Base-by-base conservation (phyloP, 2,797 vertebrate species). In the Myoxocephalus aenaeus region DNA sequence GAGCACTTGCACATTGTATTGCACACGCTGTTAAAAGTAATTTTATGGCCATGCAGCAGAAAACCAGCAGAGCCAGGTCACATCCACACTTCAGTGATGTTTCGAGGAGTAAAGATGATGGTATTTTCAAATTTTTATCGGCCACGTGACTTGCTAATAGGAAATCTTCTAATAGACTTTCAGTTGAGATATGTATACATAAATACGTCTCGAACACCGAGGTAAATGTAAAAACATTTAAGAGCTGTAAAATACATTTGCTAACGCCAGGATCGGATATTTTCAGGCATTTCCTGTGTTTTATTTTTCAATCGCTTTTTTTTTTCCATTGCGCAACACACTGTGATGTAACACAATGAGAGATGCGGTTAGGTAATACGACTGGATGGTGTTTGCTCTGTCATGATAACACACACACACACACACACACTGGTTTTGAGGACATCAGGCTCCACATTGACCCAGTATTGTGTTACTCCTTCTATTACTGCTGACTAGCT, bases 401-500 rank as follows among this genome's bases (percentile, higher is more conserved):
- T 87, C 84, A 88, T 79, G 77, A 89, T 65, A 84, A 75, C 67
- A 63, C 50, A 74, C 76, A 29, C 1, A 54, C 51, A 56, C 25
- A 77, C 71, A 66, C 53, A 73, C 29, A 51, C 29, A 34, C 40
- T 56, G 53, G 40, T 65, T 88, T 81, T 90, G 29, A 85, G 82
- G 82, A 81, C 80, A 86, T 6, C 15, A 63, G 68, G 75, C 79
- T 82, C 81, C 58, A 81, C 88, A 81, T n/a, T 79, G 86, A 81
- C 73, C 82, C 80, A 72, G 90, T 77, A 65, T 94, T 75, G 69
- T 80, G 82, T 91, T 92, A 79, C 93, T 89, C 81, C 89, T 90
- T 92, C 89, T 86, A 89, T 90, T 91, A 93, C 86, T 92, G 92
- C 92, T 93, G 93, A 93, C 92, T 88, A 94, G 92, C 82, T 79